Evolutionary conservation across 1,140 invertebrate genomes (phyloP).

Genomic region (Gonatopus flavifemur): DNA sequence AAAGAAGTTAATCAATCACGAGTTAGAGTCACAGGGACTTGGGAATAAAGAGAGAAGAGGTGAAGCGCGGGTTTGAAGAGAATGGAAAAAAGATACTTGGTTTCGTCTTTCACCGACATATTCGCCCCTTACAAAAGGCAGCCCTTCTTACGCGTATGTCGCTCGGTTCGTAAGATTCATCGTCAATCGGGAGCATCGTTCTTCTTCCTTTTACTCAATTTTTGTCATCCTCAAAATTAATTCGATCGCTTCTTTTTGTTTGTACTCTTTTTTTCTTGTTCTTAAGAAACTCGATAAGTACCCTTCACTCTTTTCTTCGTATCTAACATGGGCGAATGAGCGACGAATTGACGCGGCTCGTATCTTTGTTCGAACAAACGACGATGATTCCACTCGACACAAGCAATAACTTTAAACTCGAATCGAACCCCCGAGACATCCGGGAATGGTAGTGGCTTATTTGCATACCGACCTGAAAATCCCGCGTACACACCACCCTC

Average conservation of each 20-base stretch:
- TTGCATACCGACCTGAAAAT: constrained; percentile 53
- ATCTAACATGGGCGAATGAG: not conserved
- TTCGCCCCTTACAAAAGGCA: constrained; percentile 11
- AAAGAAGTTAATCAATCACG: constrained; percentile 60
- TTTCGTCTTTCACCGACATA: constrained; percentile 26
- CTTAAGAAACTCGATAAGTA: too few relatives aligned
- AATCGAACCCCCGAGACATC: constrained; percentile 53
- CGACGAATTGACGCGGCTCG: not conserved
- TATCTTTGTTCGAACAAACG: too few relatives aligned
- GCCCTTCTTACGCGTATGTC: constrained; percentile 11
- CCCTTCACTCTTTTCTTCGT: too few relatives aligned
- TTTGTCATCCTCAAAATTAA: too few relatives aligned
- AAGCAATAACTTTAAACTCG: constrained; percentile 44
- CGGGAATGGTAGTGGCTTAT: constrained; percentile 50
- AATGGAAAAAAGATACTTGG: too few relatives aligned
- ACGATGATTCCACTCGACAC: constrained; percentile 37
- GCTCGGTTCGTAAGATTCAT: not conserved
- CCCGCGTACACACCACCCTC: constrained; percentile 50
- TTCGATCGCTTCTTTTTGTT: too few relatives aligned
- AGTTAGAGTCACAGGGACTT: too few relatives aligned
- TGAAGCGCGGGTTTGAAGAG: too few relatives aligned
- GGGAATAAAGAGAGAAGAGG: not conserved
- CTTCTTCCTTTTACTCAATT: not conserved
- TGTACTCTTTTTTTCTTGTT: too few relatives aligned
- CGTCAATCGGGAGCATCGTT: not conserved